phyloP scores from a whole-genome alignment of 2,888 invertebrate genomes.

The Quadroppia sp. region DNA sequence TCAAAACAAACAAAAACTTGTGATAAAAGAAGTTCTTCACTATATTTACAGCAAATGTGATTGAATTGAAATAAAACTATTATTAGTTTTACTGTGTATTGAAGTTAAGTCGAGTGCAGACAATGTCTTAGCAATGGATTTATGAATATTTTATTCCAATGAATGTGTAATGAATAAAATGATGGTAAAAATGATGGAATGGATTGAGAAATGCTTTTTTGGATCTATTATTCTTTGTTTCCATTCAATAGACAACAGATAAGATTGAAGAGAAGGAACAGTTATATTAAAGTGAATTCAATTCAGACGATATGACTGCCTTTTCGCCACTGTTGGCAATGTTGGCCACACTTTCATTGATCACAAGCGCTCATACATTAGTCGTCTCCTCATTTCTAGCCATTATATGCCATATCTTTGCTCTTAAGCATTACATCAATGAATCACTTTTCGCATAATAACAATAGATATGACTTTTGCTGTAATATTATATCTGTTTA shows the following conservation, averaged over 20 bases:
- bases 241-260: background rate
- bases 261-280: background rate
- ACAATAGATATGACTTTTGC: background rate
- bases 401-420: conserved; percentile 12
- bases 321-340: background rate
- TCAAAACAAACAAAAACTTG: no score
- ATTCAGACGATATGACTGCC: background rate
- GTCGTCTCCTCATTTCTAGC: background rate
- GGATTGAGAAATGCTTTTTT: no score
- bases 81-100: no score
- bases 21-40: no score
- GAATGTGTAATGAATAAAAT: no score
- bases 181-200: no score
- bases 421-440: conserved; percentile 7
- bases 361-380: background rate
- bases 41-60: no score
- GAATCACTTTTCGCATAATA: conserved; percentile 12
- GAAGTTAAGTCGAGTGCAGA: no score
- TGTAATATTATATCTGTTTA: no score
- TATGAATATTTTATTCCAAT: no score
- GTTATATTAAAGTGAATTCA: background rate
- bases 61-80: no score
- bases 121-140: no score
- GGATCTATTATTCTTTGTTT: conserved; percentile 19
- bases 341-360: background rate